Base-by-base conservation (phyloP, 2,888 invertebrate species). In the Ceraclea dissimilis region DNA sequence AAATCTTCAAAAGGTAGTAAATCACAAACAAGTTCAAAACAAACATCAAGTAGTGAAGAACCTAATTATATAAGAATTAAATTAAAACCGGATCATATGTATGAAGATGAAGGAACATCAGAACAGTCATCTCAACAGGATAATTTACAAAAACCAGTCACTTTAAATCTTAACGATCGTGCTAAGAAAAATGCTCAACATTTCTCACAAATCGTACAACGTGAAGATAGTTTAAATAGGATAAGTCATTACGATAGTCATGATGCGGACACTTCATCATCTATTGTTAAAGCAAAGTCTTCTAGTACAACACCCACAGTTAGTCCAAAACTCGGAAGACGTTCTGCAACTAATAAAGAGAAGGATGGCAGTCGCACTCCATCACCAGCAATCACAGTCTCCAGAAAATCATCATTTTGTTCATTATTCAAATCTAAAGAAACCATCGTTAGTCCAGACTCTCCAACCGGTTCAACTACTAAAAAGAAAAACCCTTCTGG, bases 351-450 rank as follows among this genome's bases (percentile, higher is more conserved):
- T n/a, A 33, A 51, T 11, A 56, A 51, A 26, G 56, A 60, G 13
- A 66, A 67, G 47, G 68, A 69, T 47, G 69, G 66, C 26, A 74
- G 74, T 60, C 71, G 81, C 22, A 79, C 82, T 1, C 89, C 90
- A 1, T 90, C 90, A 1, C 89, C 90, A 0, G 80, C 81, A 1
- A 73, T 73, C 0, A 78, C 81, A 0, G 77, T 82, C 0, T 89
- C 90, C 0, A 79, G 90, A 39, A 88, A 89, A 69, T 89, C 87
- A 64, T 90, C 90, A 31, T 89, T 90, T 67, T 85, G 88, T 57
- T 89, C 89, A 2, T 71, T 91, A 46, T 91, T 91, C 67, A 84
- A 86, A 69, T 84, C 87, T 62, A 83, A 84, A 63, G 86, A 84
- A 65, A 79, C 79, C 18, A 79, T 81, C 57, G 78, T 80, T 18